Percentiles rank a stretch among this genome's conserved stretches.
Conservation (phyloP, 2,797 vertebrate species). For the Arnoldichthys spilopterus region DNA sequence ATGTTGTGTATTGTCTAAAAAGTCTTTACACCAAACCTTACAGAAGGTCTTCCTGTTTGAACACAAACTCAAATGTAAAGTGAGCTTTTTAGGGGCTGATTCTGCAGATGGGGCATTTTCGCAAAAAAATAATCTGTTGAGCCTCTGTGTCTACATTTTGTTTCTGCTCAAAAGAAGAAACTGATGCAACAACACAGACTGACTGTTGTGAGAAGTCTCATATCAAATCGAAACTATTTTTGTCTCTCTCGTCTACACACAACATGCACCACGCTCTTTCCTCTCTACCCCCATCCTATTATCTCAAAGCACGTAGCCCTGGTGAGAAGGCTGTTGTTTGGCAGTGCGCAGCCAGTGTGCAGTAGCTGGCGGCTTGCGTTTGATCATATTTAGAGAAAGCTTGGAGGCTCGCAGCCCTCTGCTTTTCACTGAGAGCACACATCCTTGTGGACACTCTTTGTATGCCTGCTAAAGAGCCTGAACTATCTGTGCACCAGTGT, state of each 20-base stretch:
- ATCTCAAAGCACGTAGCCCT: constrained; percentile 30
- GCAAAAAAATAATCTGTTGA: background rate
- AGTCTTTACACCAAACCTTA: too few relatives aligned
- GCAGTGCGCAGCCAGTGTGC: constrained; percentile 28
- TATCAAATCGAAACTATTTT: constrained; percentile 45
- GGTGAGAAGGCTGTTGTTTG: constrained; percentile 46
- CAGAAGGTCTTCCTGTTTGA: constrained; percentile 18
- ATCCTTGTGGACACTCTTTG: constrained; percentile 39
- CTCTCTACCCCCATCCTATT: constrained; percentile 26
- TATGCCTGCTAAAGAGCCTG: constrained; percentile 41
- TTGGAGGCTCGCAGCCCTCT: constrained; percentile 26
- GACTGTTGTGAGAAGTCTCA: constrained; percentile 38
- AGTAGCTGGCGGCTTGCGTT: constrained; percentile 45
- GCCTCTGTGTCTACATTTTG: constrained; percentile 23
- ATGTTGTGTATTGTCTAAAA: too few relatives aligned
- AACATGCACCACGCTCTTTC: constrained; percentile 15
- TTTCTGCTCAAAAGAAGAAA: constrained; percentile 27
- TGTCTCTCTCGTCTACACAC: background rate
- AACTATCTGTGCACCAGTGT: constrained; percentile 21
- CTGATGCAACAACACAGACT: constrained; percentile 34
- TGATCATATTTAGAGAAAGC: constrained; percentile 46
- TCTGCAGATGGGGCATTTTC: constrained; percentile 14
- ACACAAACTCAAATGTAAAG: background rate
- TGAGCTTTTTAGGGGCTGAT: constrained; percentile 13
- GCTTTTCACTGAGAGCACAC: constrained; percentile 40